phyloP scores from a whole-genome alignment of 2,797 vertebrate species.

The Heliangelus exortis region DNA sequence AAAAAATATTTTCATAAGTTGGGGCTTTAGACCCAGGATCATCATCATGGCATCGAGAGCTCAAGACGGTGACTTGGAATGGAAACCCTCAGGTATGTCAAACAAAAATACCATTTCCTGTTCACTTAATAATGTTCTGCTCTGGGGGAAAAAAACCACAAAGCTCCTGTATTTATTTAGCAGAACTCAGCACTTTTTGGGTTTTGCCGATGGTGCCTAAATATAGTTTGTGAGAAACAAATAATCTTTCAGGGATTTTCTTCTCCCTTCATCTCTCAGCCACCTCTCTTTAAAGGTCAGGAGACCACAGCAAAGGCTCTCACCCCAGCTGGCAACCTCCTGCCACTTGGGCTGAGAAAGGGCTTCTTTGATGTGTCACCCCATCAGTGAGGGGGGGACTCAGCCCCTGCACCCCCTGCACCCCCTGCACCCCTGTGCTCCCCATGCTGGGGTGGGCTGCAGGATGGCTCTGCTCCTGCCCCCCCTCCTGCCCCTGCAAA shows the following conservation, averaged over 20 bases:
- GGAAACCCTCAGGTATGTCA: conserved; percentile 65
- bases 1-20: neutral
- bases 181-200: conserved; percentile 51
- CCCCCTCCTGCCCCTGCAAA: neutral
- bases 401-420: too few relatives aligned
- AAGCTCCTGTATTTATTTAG: conserved; percentile 42
- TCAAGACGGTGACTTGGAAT: neutral
- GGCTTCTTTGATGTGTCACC: neutral
- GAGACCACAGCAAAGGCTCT: accelerated
- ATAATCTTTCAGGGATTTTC: neutral
- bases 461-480: neutral
- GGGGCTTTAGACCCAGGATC: neutral
- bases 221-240: conserved; percentile 58
- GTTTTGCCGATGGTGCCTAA: conserved; percentile 39
- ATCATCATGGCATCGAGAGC: neutral
- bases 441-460: neutral
- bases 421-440: accelerated
- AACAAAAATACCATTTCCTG: conserved; percentile 37
- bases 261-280: neutral
- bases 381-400: neutral
- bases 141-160: neutral
- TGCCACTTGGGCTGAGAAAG: neutral
- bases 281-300: neutral
- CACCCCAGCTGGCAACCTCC: neutral
- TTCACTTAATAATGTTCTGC: neutral